Evolutionary conservation across 2,888 invertebrate species (phyloP), one percentile per base, ranked within the genome.

Genomic region (Tiliacea aurago): DNA sequence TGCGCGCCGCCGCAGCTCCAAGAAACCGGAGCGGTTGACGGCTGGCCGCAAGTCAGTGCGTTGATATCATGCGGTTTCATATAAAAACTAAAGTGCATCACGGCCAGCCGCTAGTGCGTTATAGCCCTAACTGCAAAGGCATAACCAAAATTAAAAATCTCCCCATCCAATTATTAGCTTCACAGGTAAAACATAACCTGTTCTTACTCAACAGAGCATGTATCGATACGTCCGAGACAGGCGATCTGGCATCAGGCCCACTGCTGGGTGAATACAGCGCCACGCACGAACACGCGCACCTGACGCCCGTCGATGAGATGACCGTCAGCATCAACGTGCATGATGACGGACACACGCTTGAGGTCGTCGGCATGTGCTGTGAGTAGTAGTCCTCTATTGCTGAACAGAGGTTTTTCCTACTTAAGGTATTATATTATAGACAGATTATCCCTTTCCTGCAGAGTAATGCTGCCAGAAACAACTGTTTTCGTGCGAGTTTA

Each of bases 361-460:
- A 99, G 96, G 97, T 99, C 66, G 99, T 99, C 70, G 98, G 99
- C 86, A 98, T 99, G 97, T 98, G 99, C 93, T 99, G 99, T 99
- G 96, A 97, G 98, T 97, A 64, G 20, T 43, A 45, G 11, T 64
- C 20, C 43, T 67, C 23, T 2, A 33, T 64, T 66, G 37, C 13
- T 23, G 66, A 47, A 18, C 15, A 33, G 13, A 43, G 33, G 63
- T 43, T 43, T n/a, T 20, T 15, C 18, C 9, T 43, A 66, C 9
- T 41, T 41, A 47, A 64, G 13, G n/a, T 43, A 45, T 18, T 55
- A 10, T 37, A 1, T 15, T 37, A 1, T 15, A 18, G 23, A n/a
- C 15, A 10, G 9, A 61, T 23, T 20, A 1, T 43, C 10, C 2
- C 10, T 43, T 43, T 43, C 6, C 23, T 23, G 11, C 18, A 43